Evolutionary conservation across 2,113 vertebrate genomes (phyloP).

Genomic region (Cyprinodon tularosa): DNA sequence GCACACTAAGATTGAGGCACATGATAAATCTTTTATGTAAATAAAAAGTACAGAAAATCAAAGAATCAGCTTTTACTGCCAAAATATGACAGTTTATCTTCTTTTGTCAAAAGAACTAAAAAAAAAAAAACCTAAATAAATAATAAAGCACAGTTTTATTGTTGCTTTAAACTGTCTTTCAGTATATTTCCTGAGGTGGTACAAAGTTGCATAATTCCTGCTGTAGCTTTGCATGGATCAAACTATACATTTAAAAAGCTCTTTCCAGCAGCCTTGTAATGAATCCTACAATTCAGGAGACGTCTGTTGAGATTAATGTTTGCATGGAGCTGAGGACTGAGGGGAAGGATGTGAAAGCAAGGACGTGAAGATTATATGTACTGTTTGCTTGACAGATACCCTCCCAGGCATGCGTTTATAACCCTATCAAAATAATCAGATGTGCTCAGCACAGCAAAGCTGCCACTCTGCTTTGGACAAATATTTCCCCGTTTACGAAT

Average conservation of each 20-base stretch:
- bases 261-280: conserved; percentile 53
- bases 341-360: conserved; percentile 36
- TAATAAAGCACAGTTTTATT: not conserved
- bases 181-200: not conserved
- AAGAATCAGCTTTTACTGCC: too few species aligned
- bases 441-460: conserved; percentile 10
- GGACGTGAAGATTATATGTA: conserved; percentile 33
- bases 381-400: conserved; percentile 45
- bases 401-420: conserved; percentile 37
- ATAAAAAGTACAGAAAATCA: too few species aligned
- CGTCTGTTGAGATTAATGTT: conserved; percentile 47
- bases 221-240: conserved; percentile 28
- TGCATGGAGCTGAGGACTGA: conserved; percentile 12
- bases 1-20: too few species aligned
- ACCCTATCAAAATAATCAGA: conserved; percentile 48
- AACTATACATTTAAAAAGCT: conserved; percentile 25
- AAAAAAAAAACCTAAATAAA: not conserved
- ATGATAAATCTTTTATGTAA: too few species aligned
- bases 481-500: conserved; percentile 50
- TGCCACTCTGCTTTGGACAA: conserved; percentile 25
- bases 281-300: conserved; percentile 40
- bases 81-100: too few species aligned
- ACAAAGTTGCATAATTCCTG: not conserved
- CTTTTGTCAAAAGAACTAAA: too few species aligned
- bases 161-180: not conserved